A percentile compares a stretch with the other conserved stretches of the same genome.
phyloP scores from a whole-genome alignment of 2,888 invertebrate genomes.

The Platycnemis pennipes region DNA sequence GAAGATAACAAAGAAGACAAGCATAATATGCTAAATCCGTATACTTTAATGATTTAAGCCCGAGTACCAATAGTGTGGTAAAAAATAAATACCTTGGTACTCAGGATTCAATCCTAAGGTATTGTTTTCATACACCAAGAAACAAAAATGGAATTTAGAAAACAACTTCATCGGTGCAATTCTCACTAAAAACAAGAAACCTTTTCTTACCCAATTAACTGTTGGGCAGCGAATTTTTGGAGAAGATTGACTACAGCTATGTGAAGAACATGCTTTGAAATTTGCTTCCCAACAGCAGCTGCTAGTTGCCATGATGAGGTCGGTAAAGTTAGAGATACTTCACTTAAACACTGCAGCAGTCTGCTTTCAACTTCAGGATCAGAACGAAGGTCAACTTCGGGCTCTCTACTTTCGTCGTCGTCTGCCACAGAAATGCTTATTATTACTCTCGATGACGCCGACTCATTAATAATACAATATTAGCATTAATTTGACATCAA shows the following conservation, averaged over 20 bases:
- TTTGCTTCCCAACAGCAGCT: constrained; percentile 80
- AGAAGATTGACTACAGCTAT: constrained; percentile 86
- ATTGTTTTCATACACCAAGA: no score
- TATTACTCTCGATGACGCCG: not conserved
- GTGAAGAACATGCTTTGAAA: constrained; percentile 81
- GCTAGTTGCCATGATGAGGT: constrained; percentile 85
- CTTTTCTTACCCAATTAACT: constrained; percentile 82
- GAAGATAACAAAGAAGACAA: no score
- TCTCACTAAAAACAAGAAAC: no score
- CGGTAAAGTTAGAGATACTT: constrained; percentile 86
- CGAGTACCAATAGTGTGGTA: no score
- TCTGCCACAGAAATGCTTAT: constrained; percentile 71
- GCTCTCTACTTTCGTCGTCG: constrained; percentile 72
- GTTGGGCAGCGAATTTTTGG: constrained; percentile 89
- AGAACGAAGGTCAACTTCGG: constrained; percentile 74
- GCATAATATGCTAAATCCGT: no score
- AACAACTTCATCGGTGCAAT: no score
- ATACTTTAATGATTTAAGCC: no score
- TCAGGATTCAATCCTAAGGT: no score
- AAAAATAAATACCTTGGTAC: no score
- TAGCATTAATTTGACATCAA: not conserved
- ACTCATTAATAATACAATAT: not conserved
- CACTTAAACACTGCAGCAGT: constrained; percentile 85
- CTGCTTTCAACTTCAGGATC: constrained; percentile 84
- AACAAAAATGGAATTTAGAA: no score